These are phyloP conservation scores for Seira sanloemensis DNA, from an alignment of 2,888 invertebrate species.

Conservation along the genomic window DNA sequence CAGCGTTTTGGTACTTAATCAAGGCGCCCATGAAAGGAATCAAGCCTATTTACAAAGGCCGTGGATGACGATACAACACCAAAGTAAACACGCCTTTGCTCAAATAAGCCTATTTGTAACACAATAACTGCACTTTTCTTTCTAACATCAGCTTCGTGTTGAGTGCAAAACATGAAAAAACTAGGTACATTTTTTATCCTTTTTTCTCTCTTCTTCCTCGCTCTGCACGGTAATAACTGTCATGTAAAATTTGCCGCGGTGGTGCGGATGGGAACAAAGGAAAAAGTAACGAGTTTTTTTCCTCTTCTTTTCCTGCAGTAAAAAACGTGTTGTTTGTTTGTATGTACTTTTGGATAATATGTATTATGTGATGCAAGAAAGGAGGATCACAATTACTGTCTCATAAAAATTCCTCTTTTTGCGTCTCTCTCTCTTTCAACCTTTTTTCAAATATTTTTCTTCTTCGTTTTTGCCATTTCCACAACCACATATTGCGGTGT, in stretches of 20 bases:
- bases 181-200: slow-evolving; percentile 12
- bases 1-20: too few species aligned
- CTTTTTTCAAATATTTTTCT: slow-evolving; percentile 29
- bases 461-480: too few species aligned
- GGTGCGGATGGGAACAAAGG: slow-evolving; percentile 34
- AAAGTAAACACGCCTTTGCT: too few species aligned
- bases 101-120: neutral
- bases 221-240: slow-evolving; percentile 58
- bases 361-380: slow-evolving; percentile 38
- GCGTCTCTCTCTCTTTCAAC: slow-evolving; percentile 15
- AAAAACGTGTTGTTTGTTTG: slow-evolving; percentile 15
- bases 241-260: slow-evolving; percentile 50
- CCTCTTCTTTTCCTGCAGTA: slow-evolving; percentile 8
- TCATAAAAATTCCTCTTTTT: slow-evolving; percentile 57
- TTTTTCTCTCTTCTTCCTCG: slow-evolving; percentile 15
- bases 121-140: too few species aligned
- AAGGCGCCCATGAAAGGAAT: too few species aligned
- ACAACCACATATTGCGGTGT: neutral
- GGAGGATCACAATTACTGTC: slow-evolving; percentile 61
- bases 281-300: slow-evolving; percentile 48
- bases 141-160: too few species aligned
- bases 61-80: too few species aligned
- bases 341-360: neutral
- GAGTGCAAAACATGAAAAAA: too few species aligned
- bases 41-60: too few species aligned